Evolutionary conservation across 1,140 invertebrate genomes (phyloP), one percentile per base, ranked within the genome.

Genomic region (Latrodectus geometricus): DNA sequence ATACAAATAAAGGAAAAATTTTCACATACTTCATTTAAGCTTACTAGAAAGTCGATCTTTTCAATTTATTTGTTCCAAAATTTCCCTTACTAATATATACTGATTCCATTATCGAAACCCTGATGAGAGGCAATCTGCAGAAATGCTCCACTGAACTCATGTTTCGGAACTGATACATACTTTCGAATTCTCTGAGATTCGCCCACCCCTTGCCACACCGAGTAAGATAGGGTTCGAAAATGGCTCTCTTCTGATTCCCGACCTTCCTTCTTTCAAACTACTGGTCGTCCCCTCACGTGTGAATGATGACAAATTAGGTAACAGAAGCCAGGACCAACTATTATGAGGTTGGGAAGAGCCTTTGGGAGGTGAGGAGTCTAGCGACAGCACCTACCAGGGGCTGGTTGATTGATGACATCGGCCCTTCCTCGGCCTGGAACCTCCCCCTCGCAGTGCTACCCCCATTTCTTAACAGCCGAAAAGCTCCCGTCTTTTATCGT

Each of bases 271-370:
- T 80, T 80, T 70, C 78, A 70, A 56, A 17, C 50, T 11, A 20
- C 69, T 17, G 70, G 14, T n/a, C 35, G 17, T 48, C 69, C 61
- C 73, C 81, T 70, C 81, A 66, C 81, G 73, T 72, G 81, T 68
- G 81, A 84, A 74, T 84, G 81, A 84, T 84, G 81, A 84, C 81
- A 84, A 84, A 84, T 84, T 84, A 84, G 81, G 81, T 84, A 84
- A 84, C 81, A 54, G 81, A 84, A 84, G 73, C 72, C 73, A 20
- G 48, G 72, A 56, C 72, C 73, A 76, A 84, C 81, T 84, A 84
- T 84, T 84, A 84, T 76, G 81, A 84, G 81, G 81, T 76, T 75
- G 72, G 72, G 11, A 73, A 11, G 50, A n/a, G 74, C 74, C 73
- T 72, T 35, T 74, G 73, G 72, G 81, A 68, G 73, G 48, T 75